A percentile compares a stretch with the other conserved stretches of the same genome.
phyloP scores from a whole-genome alignment of 1,140 invertebrate genomes.

The Cydia fagiglandana region DNA sequence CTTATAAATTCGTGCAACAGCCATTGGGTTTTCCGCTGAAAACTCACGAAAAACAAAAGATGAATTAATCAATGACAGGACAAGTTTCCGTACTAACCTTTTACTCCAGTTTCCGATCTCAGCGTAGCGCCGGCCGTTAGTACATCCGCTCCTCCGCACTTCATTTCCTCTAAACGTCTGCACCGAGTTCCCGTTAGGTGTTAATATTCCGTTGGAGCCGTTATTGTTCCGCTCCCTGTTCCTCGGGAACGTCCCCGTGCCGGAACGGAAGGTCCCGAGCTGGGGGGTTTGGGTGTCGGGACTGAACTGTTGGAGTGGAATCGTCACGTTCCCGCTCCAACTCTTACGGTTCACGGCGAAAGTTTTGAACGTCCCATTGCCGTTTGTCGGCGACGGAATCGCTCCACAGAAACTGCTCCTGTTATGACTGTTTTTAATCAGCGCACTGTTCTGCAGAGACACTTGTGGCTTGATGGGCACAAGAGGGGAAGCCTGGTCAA shows the following conservation, averaged over 20 bases:
- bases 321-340: slow-evolving; percentile 78
- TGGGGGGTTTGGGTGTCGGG: slow-evolving; percentile 60
- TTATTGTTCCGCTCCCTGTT: slow-evolving; percentile 75
- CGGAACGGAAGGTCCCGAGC: slow-evolving; percentile 74
- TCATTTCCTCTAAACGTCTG: slow-evolving; percentile 76
- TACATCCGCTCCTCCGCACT: slow-evolving; percentile 73
- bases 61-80: slow-evolving; percentile 13
- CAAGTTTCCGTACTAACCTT: slow-evolving; percentile 59
- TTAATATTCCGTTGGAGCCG: slow-evolving; percentile 74
- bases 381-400: slow-evolving; percentile 62
- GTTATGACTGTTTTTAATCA: slow-evolving; percentile 77
- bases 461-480: slow-evolving; percentile 79
- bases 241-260: slow-evolving; percentile 73
- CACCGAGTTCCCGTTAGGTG: slow-evolving; percentile 76
- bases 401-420: slow-evolving; percentile 77
- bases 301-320: slow-evolving; percentile 74
- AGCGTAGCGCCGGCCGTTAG: slow-evolving; percentile 77
- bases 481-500: slow-evolving; percentile 76
- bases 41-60: neutral
- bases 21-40: neutral
- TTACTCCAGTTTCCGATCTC: slow-evolving; percentile 79
- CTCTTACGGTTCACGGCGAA: slow-evolving; percentile 77
- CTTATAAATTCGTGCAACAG: neutral
- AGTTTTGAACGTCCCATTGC: slow-evolving; percentile 73
- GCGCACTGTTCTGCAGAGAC: slow-evolving; percentile 72